These are phyloP conservation scores for Tangara arthus DNA, from an alignment of 2,797 vertebrate species.

Conservation along the genomic window DNA sequence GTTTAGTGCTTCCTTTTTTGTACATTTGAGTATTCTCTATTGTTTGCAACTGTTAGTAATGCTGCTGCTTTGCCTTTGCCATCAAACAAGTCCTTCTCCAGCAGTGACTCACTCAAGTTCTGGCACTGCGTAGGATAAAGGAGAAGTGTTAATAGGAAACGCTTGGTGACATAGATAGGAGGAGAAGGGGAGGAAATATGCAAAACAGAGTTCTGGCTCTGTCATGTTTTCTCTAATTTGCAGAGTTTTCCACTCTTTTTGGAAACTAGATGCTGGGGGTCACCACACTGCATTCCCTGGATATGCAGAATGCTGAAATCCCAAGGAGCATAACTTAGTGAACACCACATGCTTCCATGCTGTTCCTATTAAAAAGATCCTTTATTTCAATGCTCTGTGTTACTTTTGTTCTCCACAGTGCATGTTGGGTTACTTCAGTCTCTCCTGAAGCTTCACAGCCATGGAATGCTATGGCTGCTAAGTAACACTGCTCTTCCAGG, in stretches of 20 bases:
- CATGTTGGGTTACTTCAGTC: neutral
- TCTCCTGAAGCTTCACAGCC: neutral
- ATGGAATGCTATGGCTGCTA: neutral
- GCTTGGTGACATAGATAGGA: neutral
- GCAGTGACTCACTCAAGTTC: conserved; percentile 41
- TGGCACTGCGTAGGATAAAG: neutral
- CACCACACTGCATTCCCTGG: neutral
- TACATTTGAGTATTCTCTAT: conserved; percentile 39
- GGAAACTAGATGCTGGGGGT: neutral
- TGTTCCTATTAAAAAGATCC: neutral
- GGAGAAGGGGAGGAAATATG: conserved; percentile 20
- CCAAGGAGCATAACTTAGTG: neutral
- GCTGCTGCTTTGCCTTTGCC: conserved; percentile 4
- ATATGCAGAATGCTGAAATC: neutral
- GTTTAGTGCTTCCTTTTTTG: conserved; percentile 65
- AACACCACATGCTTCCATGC: neutral
- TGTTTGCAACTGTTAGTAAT: conserved; percentile 10
- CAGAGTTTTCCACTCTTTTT: neutral
- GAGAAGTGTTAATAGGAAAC: neutral
- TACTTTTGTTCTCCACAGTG: neutral
- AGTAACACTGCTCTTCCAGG: neutral
- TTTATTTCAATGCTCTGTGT: neutral
- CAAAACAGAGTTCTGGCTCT: conserved; percentile 17
- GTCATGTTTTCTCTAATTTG: neutral
- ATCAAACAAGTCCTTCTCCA: conserved; percentile 34